These are phyloP conservation scores for Alethe diademata DNA, from an alignment of 2,113 vertebrate genomes.

Conservation along the genomic window DNA sequence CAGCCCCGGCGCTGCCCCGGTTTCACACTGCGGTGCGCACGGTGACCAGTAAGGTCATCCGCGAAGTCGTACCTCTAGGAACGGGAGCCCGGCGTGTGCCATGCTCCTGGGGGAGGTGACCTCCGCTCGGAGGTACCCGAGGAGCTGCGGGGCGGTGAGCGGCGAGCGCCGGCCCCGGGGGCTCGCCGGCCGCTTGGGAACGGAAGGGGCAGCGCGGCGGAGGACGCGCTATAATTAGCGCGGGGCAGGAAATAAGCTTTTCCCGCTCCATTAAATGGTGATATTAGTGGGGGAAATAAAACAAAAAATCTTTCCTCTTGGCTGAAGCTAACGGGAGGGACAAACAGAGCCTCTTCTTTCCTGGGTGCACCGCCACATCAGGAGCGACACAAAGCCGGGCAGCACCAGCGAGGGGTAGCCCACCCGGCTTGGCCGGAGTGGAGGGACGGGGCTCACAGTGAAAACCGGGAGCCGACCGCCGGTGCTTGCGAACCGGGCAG, in stretches of 20 bases:
- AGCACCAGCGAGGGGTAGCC: neutral
- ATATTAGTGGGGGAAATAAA: neutral
- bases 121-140: neutral
- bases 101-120: neutral
- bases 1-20: neutral
- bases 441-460: neutral
- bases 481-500: neutral
- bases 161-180: neutral
- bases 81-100: neutral
- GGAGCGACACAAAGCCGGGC: neutral
- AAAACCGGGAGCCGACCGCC: neutral
- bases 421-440: neutral
- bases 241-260: slow-evolving; percentile 7
- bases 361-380: neutral
- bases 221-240: neutral
- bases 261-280: neutral
- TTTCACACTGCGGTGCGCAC: neutral
- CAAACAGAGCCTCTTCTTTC: neutral
- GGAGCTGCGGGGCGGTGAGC: neutral
- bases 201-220: neutral
- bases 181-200: neutral
- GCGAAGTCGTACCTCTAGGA: neutral
- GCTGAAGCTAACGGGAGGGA: neutral
- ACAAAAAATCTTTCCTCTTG: neutral
- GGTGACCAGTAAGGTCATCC: neutral